These are phyloP conservation scores for Scrobipalpa costella DNA, from an alignment of 2,888 invertebrate genomes.

Conservation along the genomic window DNA sequence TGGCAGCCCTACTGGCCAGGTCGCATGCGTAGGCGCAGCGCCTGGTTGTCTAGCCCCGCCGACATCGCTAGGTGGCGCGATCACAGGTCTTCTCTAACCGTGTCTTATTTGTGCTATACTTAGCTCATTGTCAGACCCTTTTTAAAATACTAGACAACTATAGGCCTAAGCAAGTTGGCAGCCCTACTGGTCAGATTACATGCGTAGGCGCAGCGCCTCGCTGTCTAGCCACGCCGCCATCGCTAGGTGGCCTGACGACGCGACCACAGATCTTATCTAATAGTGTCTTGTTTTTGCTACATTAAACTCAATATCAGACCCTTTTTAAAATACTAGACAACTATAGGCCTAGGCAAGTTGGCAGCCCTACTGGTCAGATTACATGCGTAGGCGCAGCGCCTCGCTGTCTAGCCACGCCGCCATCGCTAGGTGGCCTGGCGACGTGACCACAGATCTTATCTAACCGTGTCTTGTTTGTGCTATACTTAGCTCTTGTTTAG, in stretches of 20 bases:
- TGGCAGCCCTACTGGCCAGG: background rate
- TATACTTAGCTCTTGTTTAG: background rate
- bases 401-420: background rate
- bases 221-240: background rate
- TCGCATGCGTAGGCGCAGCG: constrained; percentile 14
- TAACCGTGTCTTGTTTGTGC: background rate
- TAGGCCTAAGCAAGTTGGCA: too few species aligned
- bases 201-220: constrained; percentile 19
- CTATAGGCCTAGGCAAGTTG: background rate
- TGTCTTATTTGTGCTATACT: background rate
- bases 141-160: too few species aligned
- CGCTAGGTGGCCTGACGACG: background rate
- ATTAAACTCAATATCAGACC: too few species aligned
- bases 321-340: too few species aligned
- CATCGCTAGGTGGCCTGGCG: background rate
- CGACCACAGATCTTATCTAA: constrained; percentile 9
- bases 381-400: constrained; percentile 18
- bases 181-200: background rate
- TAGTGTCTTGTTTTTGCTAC: background rate
- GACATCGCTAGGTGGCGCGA: background rate
- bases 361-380: background rate
- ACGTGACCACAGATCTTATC: constrained; percentile 1
- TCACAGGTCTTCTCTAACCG: constrained; percentile 9
- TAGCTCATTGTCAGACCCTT: too few species aligned
- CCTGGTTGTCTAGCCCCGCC: constrained; percentile 4